Evolutionary conservation across 2,888 invertebrate genomes (phyloP), one percentile per base, ranked within the genome.

Genomic region (Magallana nippona): DNA sequence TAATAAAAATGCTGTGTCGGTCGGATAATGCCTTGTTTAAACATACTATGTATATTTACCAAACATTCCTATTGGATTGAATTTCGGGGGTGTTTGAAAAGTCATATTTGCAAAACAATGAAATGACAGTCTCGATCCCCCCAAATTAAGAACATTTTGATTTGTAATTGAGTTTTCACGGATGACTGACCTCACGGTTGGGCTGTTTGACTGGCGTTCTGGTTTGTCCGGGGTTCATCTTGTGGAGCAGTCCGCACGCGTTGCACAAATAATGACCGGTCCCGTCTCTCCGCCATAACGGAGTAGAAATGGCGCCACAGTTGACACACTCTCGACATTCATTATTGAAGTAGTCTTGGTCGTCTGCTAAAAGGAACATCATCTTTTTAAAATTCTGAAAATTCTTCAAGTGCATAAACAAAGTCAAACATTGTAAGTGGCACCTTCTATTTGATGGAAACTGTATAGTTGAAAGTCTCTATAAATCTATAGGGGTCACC

Each of bases 241-340:
- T 99, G 95, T 94, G 99, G 95, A 99, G 99, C 32, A 99, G 96
- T 1, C 99, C 99, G 94, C 99, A 99, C 32, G 99, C 99, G 95
- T 99, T 99, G 95, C 99, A 99, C 57, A 99, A 99, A 1, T 99
- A 98, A 94, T 99, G 98, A 15, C 99, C 99, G 90, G 96, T 95
- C 86, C 96, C 95, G 95, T 99, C 99, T 89, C 99, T 96, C 85
- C 99, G 96, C 99, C 99, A 99, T 88, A 99, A 95, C 11, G 99
- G 98, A 57, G 99, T 99, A 80, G 96, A 97, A 78, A 95, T 96
- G 11, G 99, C 99, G 90, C 96, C 96, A 94, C 99, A 99, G 95
- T 99, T 99, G 90, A 98, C 97, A 95, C 99, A 99, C 82, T 95
- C 95, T 91, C 97, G 95, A 88, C 98, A 98, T 78, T 99, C 99